A percentile compares a stretch with the other conserved stretches of the same genome.
phyloP scores from a whole-genome alignment of 2,888 invertebrate species.

The Orchestes rusci region DNA sequence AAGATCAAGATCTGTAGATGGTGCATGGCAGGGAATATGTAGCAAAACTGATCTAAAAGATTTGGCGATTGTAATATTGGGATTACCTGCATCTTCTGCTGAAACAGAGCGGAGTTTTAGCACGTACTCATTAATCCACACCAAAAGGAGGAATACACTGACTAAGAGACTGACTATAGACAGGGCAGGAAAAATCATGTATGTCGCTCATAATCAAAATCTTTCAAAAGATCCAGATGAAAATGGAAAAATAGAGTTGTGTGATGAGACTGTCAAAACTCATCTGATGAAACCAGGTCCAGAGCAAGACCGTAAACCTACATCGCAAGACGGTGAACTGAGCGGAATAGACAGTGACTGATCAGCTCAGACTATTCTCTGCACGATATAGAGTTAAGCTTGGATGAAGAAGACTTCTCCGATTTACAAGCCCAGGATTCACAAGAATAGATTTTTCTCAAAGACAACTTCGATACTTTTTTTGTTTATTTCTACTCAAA shows the following conservation, averaged over 20 bases:
- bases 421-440: background rate
- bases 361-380: slow-evolving; percentile 2
- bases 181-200: slow-evolving; percentile 3
- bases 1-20: background rate
- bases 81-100: slow-evolving; percentile 6
- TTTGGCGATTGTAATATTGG: slow-evolving; percentile 1
- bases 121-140: slow-evolving; percentile 5
- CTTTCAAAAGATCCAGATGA: background rate
- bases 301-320: background rate
- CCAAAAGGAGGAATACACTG: slow-evolving; percentile 3
- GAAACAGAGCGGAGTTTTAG: slow-evolving; percentile 6
- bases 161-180: slow-evolving; percentile 8
- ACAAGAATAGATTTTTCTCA: background rate
- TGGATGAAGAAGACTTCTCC: slow-evolving; percentile 1
- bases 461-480: too few relatives aligned
- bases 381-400: slow-evolving; percentile 3
- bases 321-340: background rate
- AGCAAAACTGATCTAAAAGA: slow-evolving; percentile 1
- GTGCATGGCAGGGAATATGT: slow-evolving; percentile 1
- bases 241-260: slow-evolving; percentile 1
- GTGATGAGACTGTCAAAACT: background rate
- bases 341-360: background rate
- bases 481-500: too few relatives aligned
- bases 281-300: background rate
- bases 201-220: slow-evolving; percentile 6